Evolutionary conservation across 2,113 vertebrate genomes (phyloP).

Genomic region (Okapia johnstoni): DNA sequence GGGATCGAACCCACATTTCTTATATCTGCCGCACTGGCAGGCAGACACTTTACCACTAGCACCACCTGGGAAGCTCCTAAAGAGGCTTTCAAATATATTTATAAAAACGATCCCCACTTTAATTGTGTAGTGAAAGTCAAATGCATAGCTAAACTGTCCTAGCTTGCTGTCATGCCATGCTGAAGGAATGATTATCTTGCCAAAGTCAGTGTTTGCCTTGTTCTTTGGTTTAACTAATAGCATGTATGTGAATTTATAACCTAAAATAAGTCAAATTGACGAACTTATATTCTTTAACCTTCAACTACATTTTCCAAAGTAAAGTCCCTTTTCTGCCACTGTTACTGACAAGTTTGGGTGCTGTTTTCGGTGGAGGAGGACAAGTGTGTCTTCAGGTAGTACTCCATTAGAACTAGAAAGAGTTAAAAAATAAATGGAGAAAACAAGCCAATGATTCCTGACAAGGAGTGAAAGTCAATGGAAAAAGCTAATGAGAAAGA

Average conservation of each 20-base stretch:
- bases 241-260: background rate
- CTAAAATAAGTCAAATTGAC: background rate
- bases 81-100: background rate
- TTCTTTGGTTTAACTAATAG: background rate
- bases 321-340: background rate
- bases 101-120: background rate
- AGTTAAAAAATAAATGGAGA: background rate
- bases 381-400: background rate
- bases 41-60: background rate
- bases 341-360: background rate
- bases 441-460: background rate
- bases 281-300: background rate
- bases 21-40: background rate
- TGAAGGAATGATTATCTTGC: background rate
- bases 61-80: background rate
- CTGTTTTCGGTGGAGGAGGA: background rate
- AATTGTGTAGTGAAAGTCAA: background rate
- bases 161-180: background rate
- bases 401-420: background rate
- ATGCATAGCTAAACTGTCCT: background rate
- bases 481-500: background rate
- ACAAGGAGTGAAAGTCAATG: background rate
- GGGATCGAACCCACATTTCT: background rate
- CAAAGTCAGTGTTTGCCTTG: background rate
- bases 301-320: background rate